phyloP scores from a whole-genome alignment of 2,888 invertebrate species.

The Spilosoma lubricipeda region DNA sequence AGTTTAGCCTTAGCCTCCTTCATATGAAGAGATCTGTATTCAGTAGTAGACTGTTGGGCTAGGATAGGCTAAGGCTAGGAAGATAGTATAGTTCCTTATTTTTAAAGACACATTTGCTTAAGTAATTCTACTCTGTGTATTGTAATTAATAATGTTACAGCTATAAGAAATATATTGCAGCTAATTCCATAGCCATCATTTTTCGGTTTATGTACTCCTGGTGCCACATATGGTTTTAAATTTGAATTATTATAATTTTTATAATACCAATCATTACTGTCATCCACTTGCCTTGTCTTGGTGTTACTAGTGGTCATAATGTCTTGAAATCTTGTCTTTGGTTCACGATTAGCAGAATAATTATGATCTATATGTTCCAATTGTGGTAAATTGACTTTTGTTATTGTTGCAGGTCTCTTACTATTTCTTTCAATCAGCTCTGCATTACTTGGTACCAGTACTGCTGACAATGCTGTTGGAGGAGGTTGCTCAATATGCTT shows the following conservation, averaged over 20 bases:
- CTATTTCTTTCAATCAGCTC: slow-evolving; percentile 68
- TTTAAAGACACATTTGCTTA: slow-evolving; percentile 13
- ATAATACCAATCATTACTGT: slow-evolving; percentile 94
- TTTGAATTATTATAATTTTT: slow-evolving; percentile 92
- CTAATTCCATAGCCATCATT: slow-evolving; percentile 53
- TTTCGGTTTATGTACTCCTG: slow-evolving; percentile 65
- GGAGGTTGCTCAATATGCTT: slow-evolving; percentile 71
- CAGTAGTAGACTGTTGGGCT: too few species aligned
- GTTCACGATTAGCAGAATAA: slow-evolving; percentile 77
- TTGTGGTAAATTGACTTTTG: slow-evolving; percentile 78
- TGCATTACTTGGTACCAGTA: slow-evolving; percentile 86
- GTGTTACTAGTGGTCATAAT: slow-evolving; percentile 73
- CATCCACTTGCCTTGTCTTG: slow-evolving; percentile 79
- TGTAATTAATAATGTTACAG: slow-evolving; percentile 25
- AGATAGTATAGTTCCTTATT: neutral
- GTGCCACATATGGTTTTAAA: slow-evolving; percentile 80
- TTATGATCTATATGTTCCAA: slow-evolving; percentile 69
- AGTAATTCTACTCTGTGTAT: slow-evolving; percentile 5
- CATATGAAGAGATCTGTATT: too few species aligned
- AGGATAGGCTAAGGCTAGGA: too few species aligned
- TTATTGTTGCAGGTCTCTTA: slow-evolving; percentile 78
- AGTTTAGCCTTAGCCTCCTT: too few species aligned
- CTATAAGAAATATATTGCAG: slow-evolving; percentile 47
- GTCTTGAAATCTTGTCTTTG: slow-evolving; percentile 77
- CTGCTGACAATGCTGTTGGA: slow-evolving; percentile 87